Conservation (phyloP, 2,797 vertebrate genomes). For the Sitta carolinensis region DNA sequence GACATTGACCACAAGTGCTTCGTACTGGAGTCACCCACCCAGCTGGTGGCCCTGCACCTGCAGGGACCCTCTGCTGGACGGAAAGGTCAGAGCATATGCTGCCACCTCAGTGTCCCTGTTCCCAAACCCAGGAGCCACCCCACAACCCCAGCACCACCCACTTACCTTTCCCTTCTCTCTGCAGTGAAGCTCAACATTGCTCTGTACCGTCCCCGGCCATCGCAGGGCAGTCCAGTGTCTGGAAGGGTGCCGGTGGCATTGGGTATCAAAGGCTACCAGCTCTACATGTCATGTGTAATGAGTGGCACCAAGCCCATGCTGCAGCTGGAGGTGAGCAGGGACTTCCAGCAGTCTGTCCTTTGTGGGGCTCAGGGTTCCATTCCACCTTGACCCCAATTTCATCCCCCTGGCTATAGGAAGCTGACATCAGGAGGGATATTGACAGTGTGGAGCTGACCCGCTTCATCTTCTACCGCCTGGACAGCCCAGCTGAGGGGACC, state of each 20-base stretch:
- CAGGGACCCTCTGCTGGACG: slow-evolving; percentile 1
- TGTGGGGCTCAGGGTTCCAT: neutral
- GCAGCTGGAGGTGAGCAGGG: slow-evolving; percentile 69
- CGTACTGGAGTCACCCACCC: slow-evolving; percentile 29
- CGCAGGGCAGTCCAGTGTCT: rapidly evolving
- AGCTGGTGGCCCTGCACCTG: slow-evolving; percentile 56
- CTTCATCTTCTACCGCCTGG: slow-evolving; percentile 66
- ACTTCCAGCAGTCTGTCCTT: rapidly evolving
- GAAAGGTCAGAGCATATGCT: neutral
- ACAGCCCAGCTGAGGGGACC: neutral
- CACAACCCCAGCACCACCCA: rapidly evolving
- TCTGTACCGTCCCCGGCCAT: slow-evolving; percentile 15
- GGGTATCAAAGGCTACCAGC: slow-evolving; percentile 68
- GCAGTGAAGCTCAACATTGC: slow-evolving; percentile 59
- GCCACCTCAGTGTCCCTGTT: neutral
- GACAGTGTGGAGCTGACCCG: slow-evolving; percentile 6
- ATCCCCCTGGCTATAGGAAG: neutral
- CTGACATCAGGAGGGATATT: slow-evolving; percentile 11
- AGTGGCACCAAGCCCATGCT: slow-evolving; percentile 14
- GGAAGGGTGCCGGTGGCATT: neutral
- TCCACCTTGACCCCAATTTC: rapidly evolving
- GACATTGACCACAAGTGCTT: slow-evolving; percentile 51
- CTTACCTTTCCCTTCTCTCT: neutral
- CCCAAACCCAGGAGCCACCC: neutral
- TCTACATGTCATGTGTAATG: slow-evolving; percentile 69